These are phyloP conservation scores for Drosophila helvetica DNA, from an alignment of 2,888 invertebrate species.

Conservation along the genomic window DNA sequence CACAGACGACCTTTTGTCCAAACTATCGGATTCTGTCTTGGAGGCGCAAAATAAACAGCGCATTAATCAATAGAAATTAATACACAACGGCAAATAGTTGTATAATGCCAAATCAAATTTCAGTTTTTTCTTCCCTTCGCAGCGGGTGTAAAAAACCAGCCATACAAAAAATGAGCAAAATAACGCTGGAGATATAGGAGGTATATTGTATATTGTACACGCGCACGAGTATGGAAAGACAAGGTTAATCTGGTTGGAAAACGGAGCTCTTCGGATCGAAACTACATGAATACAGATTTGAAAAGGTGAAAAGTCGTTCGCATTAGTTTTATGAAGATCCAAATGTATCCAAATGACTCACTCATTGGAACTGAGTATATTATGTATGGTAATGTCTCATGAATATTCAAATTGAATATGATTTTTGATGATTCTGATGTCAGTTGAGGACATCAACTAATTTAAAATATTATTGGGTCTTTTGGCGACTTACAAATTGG, in stretches of 20 bases:
- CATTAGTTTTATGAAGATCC: constrained; percentile 35
- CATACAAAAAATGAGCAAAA: constrained; percentile 31
- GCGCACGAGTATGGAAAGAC: constrained; percentile 1
- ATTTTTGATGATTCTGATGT: constrained; percentile 9
- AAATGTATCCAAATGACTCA: constrained; percentile 29
- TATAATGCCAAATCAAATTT: constrained; percentile 74
- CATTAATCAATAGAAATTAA: constrained; percentile 76
- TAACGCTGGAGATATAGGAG: constrained; percentile 17
- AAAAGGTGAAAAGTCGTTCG: constrained; percentile 35
- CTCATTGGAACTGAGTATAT: constrained; percentile 6
- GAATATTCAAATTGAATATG: constrained; percentile 33
- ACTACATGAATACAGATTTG: constrained; percentile 2
- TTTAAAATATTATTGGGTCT: not conserved
- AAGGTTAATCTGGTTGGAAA: constrained; percentile 34
- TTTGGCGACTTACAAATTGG: not conserved
- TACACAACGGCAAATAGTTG: constrained; percentile 73
- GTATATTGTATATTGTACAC: not conserved
- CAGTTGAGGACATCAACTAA: constrained; percentile 1
- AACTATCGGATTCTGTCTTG: constrained; percentile 51
- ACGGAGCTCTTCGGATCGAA: constrained; percentile 1
- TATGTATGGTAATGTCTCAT: constrained; percentile 26
- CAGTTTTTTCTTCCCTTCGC: constrained; percentile 40
- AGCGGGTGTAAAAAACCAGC: constrained; percentile 37
- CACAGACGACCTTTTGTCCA: constrained; percentile 33
- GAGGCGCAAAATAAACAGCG: constrained; percentile 74